These are phyloP conservation scores for Philereme transversata DNA, from an alignment of 2,888 invertebrate species.

Conservation along the genomic window DNA sequence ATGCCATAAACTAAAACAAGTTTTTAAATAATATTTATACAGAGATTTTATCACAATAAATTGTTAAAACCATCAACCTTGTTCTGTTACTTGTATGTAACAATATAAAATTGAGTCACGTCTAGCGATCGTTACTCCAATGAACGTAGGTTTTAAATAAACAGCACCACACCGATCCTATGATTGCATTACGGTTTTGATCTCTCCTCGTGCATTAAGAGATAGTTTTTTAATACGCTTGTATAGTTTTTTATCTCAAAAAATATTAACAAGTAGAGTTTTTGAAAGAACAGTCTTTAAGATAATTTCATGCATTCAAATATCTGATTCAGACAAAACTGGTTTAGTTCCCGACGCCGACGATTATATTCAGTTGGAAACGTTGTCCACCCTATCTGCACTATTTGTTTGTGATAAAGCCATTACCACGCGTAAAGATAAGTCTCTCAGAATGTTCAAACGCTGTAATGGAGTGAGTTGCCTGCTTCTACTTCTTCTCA, in stretches of 20 bases:
- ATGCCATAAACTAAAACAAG: no score
- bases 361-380: slow-evolving; percentile 1
- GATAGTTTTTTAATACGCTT: slow-evolving; percentile 33
- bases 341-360: slow-evolving; percentile 1
- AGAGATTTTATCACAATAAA: neutral
- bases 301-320: neutral
- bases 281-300: neutral
- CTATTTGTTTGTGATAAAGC: slow-evolving; percentile 24
- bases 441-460: slow-evolving; percentile 12
- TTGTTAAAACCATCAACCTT: neutral
- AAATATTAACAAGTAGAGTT: neutral
- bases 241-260: neutral
- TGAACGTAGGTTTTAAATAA: neutral
- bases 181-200: slow-evolving; percentile 39
- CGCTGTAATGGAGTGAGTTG: slow-evolving; percentile 26
- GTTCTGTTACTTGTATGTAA: neutral
- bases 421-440: slow-evolving; percentile 20
- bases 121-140: no score
- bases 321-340: neutral
- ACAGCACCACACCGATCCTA: slow-evolving; percentile 14
- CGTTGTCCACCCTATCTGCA: slow-evolving; percentile 19
- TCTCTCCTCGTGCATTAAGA: slow-evolving; percentile 46
- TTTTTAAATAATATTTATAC: no score
- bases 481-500: slow-evolving; percentile 27
- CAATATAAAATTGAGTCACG: neutral